These are phyloP conservation scores for Mimas tiliae DNA, from an alignment of 2,888 invertebrate species.

Conservation along the genomic window DNA sequence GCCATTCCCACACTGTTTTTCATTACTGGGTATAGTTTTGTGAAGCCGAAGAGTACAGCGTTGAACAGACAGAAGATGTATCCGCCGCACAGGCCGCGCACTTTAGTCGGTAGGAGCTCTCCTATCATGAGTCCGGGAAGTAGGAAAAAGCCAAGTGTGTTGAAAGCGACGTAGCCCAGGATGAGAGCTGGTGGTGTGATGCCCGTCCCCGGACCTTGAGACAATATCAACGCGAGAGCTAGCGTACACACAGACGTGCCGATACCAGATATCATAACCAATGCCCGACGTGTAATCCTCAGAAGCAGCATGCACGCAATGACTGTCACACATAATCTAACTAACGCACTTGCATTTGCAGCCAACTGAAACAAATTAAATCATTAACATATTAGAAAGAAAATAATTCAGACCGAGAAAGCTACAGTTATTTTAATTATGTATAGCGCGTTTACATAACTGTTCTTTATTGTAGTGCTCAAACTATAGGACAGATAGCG, in stretches of 20 bases:
- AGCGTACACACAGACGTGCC: slow-evolving; percentile 88
- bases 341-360: slow-evolving; percentile 88
- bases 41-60: slow-evolving; percentile 87
- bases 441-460: not conserved
- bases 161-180: slow-evolving; percentile 89
- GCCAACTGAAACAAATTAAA: slow-evolving; percentile 66
- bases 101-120: slow-evolving; percentile 89
- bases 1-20: slow-evolving; percentile 85
- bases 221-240: slow-evolving; percentile 73
- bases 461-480: not conserved
- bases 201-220: slow-evolving; percentile 57
- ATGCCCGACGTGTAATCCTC: slow-evolving; percentile 86
- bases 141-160: slow-evolving; percentile 89
- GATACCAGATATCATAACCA: slow-evolving; percentile 87
- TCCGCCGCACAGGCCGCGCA: slow-evolving; percentile 90
- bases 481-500: not conserved
- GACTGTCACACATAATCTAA: slow-evolving; percentile 87
- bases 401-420: not conserved
- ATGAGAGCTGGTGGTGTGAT: slow-evolving; percentile 69
- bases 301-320: slow-evolving; percentile 87
- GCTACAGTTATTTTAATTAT: not conserved
- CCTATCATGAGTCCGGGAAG: slow-evolving; percentile 91
- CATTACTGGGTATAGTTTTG: slow-evolving; percentile 89
- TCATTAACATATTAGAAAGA: slow-evolving; percentile 1
- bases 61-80: slow-evolving; percentile 90